These are phyloP conservation scores for Neoitamus cyanurus DNA, from an alignment of 2,888 invertebrate genomes.

Conservation along the genomic window DNA sequence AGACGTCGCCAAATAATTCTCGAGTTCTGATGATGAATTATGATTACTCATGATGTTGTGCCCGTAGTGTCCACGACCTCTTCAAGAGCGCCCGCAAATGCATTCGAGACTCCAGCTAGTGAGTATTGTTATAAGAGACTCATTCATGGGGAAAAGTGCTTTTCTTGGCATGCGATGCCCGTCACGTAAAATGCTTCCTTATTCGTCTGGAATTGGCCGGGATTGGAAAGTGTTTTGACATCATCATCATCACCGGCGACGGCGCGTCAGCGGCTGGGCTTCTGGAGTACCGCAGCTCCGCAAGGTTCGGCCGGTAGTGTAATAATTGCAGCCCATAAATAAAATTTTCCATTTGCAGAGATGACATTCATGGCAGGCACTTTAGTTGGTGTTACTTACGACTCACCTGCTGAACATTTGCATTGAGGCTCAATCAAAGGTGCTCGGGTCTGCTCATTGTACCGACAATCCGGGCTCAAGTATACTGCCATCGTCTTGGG, in stretches of 20 bases:
- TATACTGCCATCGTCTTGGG: neutral
- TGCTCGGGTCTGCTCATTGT: slow-evolving; percentile 30
- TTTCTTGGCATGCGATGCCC: neutral
- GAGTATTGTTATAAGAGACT: neutral
- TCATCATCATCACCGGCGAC: neutral
- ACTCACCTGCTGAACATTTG: slow-evolving; percentile 37
- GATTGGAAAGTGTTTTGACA: slow-evolving; percentile 23
- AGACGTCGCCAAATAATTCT: slow-evolving; percentile 45
- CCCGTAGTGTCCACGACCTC: neutral
- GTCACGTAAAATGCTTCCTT: neutral
- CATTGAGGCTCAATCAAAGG: slow-evolving; percentile 44
- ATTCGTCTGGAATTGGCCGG: neutral
- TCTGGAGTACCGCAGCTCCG: neutral
- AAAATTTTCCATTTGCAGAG: slow-evolving; percentile 29
- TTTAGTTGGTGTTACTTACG: slow-evolving; percentile 25
- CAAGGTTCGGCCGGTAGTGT: neutral
- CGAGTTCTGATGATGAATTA: slow-evolving; percentile 38
- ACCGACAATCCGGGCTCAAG: slow-evolving; percentile 9
- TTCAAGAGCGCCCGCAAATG: neutral
- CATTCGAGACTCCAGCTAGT: neutral
- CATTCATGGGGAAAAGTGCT: slow-evolving; percentile 12
- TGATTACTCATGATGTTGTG: slow-evolving; percentile 13
- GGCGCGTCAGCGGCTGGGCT: neutral
- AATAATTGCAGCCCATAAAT: slow-evolving; percentile 23
- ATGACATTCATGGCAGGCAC: slow-evolving; percentile 20